These are phyloP conservation scores for Scleropages formosus DNA, from an alignment of 2,797 vertebrate species.

Conservation along the genomic window DNA sequence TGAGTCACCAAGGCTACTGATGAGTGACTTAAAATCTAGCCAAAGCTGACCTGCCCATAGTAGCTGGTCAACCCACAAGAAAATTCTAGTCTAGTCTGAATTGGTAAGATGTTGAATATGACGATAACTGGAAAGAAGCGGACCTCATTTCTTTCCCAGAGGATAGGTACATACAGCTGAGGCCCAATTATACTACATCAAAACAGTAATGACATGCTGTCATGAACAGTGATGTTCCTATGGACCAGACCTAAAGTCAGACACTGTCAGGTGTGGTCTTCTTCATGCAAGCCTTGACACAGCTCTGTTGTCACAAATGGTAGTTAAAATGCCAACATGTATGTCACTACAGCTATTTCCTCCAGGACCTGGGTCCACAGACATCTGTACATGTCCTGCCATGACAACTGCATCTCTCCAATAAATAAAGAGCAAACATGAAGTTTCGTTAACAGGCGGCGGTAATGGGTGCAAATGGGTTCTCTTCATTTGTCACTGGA, in stretches of 20 bases:
- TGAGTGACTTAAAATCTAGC: not conserved
- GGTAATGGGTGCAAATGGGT: not conserved
- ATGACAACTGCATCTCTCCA: not conserved
- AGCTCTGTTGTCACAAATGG: not conserved
- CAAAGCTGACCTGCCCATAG: not conserved
- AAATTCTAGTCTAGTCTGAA: not conserved
- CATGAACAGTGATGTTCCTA: not conserved
- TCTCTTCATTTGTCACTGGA: not conserved
- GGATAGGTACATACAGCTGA: slow-evolving; percentile 27
- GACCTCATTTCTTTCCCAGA: not conserved
- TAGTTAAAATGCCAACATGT: slow-evolving; percentile 5
- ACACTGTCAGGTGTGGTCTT: slow-evolving; percentile 2
- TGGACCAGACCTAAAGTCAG: not conserved
- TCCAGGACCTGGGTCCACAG: not conserved
- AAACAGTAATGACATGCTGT: not conserved
- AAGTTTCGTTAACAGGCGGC: not conserved
- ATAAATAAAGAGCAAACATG: not conserved
- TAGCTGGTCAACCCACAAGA: not conserved
- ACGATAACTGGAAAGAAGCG: slow-evolving; percentile 25
- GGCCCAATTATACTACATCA: slow-evolving; percentile 18
- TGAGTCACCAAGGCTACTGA: not conserved
- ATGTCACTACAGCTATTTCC: no score
- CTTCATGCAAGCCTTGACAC: not conserved
- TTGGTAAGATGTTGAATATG: slow-evolving; percentile 3
- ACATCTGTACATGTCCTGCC: not conserved